Base-by-base conservation (phyloP, 2,113 vertebrate species). In the Rhinichthys klamathensis region DNA sequence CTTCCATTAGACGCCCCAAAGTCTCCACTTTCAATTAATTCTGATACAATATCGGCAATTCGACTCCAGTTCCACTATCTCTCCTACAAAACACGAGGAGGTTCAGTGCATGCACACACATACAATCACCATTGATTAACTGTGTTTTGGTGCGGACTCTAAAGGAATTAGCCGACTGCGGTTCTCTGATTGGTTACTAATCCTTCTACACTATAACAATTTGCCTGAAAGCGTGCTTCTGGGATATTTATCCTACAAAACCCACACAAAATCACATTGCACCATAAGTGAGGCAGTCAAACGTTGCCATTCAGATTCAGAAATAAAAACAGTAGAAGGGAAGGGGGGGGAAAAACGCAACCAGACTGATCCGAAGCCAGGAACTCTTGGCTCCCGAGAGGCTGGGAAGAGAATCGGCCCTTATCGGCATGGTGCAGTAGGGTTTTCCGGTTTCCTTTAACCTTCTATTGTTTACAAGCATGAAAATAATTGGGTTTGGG, bases 21-120 rank as follows among this genome's bases (percentile, higher is more conserved):
- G 86, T 82, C 83, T 89, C 89, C 78, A 83, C 35, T 54, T 86
- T 89, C 85, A 84, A 88, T 89, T 86, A 86, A 89, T 89, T 87
- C 84, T 86, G 51, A 72, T 87, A 76, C 76, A 81, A 87, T 87
- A 89, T 80, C 41, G 44, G 27, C 51, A 11, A 78, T 58, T 84
- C 46, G 46, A 25, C 84, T 60, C 8, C 51, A 73, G 27, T 84
- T 78, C 75, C 46, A 74, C 35, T 23, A 11, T 69, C n/a, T 49
- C 35, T 9, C 58, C 49, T 60, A 2, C 35, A 46, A 61, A 61
- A 84, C 63, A 32, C 8, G 21, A 51, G 60, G 2, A 56, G 41
- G 63, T 41, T 78, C 61, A 70, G 61, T 16, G 35, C 54, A 86
- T 9, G 35, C 49, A 38, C 61, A 58, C 60, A 60, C 30, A 27